Evolutionary conservation across 2,888 invertebrate species (phyloP), one percentile per base, ranked within the genome.

Genomic region (Acronicta leporina): DNA sequence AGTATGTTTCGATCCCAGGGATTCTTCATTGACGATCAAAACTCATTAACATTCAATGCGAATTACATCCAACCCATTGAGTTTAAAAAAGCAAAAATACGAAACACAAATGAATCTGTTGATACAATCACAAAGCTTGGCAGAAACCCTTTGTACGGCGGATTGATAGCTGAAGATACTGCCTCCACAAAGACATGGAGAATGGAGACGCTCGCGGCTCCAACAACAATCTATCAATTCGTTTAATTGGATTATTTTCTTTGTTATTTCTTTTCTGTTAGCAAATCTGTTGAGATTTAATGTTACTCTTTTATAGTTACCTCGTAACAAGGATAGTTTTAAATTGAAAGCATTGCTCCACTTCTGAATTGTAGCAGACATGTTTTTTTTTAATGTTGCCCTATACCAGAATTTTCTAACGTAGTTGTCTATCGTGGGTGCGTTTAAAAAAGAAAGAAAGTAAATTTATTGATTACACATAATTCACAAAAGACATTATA

Each of bases 201-300:
- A 75, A 79, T 71, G 65, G 66, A 51, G 66, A 35, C 68, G 68
- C 77, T 72, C 74, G 66, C 73, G 71, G 70, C 76, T 83, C 75
- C 77, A 80, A 82, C 84, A 82, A 78, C 86, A 85, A 92, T 91
- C 91, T 87, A 90, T 91, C 91, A 92, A 92, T 92, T 92, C 90
- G 89, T 92, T 91, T 91, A 91, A 92, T 92, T 92, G 91, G 88
- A 92, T 91, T 91, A 88, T 84, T 87, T 85, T 84, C 90, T 91
- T 89, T 91, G 87, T 86, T 83, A 84, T 85, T 87, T 89, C 84
- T 87, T 86, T 85, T 53, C 51, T 87, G 87, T 86, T 87, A 85
- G 65, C 84, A 85, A 88, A 86, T 81, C 85, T 85, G 85, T 88
- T 87, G 88, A 87, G 87, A 86, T 87, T 88, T 81, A 85, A 87